phyloP scores from a whole-genome alignment of 2,888 invertebrate species.

The Leptopilina drosophilae region DNA sequence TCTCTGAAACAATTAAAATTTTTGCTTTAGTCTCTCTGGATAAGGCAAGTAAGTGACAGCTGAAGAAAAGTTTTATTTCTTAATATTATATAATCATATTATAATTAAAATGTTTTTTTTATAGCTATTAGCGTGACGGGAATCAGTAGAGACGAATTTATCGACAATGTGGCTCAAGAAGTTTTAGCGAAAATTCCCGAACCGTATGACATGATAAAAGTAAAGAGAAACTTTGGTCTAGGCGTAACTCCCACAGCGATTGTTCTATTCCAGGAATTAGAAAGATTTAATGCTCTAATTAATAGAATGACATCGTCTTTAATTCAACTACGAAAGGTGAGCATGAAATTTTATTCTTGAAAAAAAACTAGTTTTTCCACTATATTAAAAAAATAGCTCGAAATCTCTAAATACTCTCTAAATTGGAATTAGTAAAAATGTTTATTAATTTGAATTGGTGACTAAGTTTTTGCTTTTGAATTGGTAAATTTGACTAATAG shows the following conservation, averaged over 20 bases:
- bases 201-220: constrained; percentile 88
- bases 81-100: too few relatives aligned
- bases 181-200: constrained; percentile 87
- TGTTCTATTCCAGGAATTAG: constrained; percentile 92
- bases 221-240: constrained; percentile 88
- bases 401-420: too few relatives aligned
- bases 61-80: too few relatives aligned
- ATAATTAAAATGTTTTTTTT: constrained; percentile 15
- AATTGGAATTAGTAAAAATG: too few relatives aligned
- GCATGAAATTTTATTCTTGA: not conserved
- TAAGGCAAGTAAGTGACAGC: not conserved
- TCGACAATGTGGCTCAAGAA: constrained; percentile 87
- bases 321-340: constrained; percentile 83
- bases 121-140: constrained; percentile 84
- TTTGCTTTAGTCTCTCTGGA: not conserved
- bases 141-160: constrained; percentile 91
- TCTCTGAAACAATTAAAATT: too few relatives aligned
- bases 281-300: constrained; percentile 90
- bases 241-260: constrained; percentile 90
- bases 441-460: too few relatives aligned
- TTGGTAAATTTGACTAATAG: too few relatives aligned
- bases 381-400: too few relatives aligned
- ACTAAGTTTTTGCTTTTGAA: too few relatives aligned
- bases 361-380: too few relatives aligned
- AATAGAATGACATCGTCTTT: constrained; percentile 84